Conservation (phyloP, 2,888 invertebrate species). For the Drosophila siamana region DNA sequence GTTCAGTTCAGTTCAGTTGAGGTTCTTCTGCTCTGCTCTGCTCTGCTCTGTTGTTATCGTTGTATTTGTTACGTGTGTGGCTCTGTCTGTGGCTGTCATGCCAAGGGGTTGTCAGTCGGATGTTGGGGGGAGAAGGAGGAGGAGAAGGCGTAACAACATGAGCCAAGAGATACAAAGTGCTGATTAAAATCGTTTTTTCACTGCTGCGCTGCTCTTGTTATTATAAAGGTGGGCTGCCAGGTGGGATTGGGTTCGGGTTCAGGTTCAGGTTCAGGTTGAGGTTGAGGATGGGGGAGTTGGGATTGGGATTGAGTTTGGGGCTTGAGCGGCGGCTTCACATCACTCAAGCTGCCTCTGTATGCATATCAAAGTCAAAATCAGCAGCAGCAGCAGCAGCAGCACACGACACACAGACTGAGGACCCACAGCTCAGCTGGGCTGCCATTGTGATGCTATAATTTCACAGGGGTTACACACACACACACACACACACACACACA, state of each 20-base stretch:
- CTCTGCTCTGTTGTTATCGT: slow-evolving; percentile 29
- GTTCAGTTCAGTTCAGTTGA: slow-evolving; percentile 16
- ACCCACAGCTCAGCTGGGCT: slow-evolving; percentile 43
- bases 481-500: too few relatives aligned
- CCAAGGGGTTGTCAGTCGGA: slow-evolving; percentile 23
- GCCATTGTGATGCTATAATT: slow-evolving; percentile 66
- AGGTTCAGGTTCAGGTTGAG: too few relatives aligned
- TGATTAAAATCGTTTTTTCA: slow-evolving; percentile 71
- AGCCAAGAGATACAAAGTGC: slow-evolving; percentile 75
- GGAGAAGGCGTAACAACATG: slow-evolving; percentile 56
- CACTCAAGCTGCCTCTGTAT: slow-evolving; percentile 62
- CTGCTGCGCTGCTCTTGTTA: slow-evolving; percentile 57
- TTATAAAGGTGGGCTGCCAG: slow-evolving; percentile 57
- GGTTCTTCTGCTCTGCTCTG: neutral
- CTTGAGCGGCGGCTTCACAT: slow-evolving; percentile 38
- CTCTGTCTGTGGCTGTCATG: slow-evolving; percentile 51
- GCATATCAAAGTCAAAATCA: slow-evolving; percentile 80
- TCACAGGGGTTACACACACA: slow-evolving; percentile 35
- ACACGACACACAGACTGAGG: slow-evolving; percentile 17
- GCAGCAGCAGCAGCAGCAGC: slow-evolving; percentile 53
- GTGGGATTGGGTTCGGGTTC: slow-evolving; percentile 10
- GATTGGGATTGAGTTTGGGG: slow-evolving; percentile 10
- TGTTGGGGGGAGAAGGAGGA: neutral
- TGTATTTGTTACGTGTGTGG: slow-evolving; percentile 49
- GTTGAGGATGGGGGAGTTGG: slow-evolving; percentile 14